Percentiles rank a stretch among this genome's conserved stretches.
Evolutionary conservation across 2,888 invertebrate genomes (phyloP).

Genomic region (Drosophila macrothrix): DNA sequence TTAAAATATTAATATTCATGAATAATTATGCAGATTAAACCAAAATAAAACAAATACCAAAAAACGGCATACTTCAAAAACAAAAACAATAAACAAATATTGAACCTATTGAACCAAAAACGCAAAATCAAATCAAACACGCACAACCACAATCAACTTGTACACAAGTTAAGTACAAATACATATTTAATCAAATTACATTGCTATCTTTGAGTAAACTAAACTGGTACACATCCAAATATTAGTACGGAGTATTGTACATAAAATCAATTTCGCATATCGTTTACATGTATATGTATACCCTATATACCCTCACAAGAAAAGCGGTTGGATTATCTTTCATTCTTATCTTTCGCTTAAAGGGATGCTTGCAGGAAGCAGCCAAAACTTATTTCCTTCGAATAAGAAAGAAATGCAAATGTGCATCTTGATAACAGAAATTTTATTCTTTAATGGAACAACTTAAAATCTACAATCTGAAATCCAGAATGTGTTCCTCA

Average conservation of each 20-base stretch:
- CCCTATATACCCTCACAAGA: no score
- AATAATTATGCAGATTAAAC: constrained; percentile 54
- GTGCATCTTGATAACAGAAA: neutral
- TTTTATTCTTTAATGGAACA: neutral
- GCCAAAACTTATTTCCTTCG: neutral
- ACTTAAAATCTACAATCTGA: neutral
- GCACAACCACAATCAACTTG: neutral
- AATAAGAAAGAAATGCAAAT: neutral
- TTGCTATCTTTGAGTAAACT: constrained; percentile 1
- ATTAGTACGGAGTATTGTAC: neutral
- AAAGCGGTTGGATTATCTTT: no score
- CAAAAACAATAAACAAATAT: constrained; percentile 40
- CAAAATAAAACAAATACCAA: constrained; percentile 60
- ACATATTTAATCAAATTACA: neutral
- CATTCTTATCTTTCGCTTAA: neutral
- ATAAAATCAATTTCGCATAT: neutral
- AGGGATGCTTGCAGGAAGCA: neutral
- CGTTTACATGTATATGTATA: neutral
- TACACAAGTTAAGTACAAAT: neutral
- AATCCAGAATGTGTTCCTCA: neutral
- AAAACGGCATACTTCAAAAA: constrained; percentile 43
- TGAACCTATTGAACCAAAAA: neutral
- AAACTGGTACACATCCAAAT: neutral
- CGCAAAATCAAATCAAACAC: constrained; percentile 2
- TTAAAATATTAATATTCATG: constrained; percentile 57